phyloP scores from a whole-genome alignment of 2,113 vertebrate species.

The Puntigrus tetrazona region DNA sequence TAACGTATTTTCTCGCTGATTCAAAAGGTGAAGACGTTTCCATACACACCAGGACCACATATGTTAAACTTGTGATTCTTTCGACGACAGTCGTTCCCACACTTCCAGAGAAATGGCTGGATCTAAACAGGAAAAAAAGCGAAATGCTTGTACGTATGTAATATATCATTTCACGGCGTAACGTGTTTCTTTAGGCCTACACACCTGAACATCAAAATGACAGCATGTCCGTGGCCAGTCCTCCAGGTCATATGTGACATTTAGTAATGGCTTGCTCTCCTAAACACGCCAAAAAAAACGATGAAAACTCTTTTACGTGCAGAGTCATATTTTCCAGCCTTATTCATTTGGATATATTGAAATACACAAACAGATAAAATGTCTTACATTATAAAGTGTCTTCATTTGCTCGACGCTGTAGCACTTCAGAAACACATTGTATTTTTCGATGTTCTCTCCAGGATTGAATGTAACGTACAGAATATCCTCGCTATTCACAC shows the following conservation, averaged over 20 bases:
- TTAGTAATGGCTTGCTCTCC: conserved; percentile 55
- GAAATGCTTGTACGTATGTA: too few relatives aligned
- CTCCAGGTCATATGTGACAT: conserved; percentile 58
- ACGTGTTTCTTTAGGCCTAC: neutral
- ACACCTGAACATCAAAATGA: conserved; percentile 66
- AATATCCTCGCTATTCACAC: neutral
- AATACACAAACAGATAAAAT: neutral
- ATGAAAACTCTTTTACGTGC: neutral
- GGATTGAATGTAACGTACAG: conserved; percentile 65
- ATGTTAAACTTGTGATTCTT: neutral
- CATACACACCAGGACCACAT: conserved; percentile 55
- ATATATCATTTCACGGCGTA: neutral
- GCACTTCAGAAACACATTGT: conserved; percentile 62
- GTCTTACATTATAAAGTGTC: conserved; percentile 45
- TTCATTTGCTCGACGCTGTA: accelerated
- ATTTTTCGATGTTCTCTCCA: conserved; percentile 56
- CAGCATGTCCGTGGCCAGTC: conserved; percentile 68
- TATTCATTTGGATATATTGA: neutral
- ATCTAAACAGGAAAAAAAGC: conserved; percentile 64
- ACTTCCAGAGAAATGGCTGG: conserved; percentile 68
- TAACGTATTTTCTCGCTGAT: neutral
- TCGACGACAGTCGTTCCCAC: conserved; percentile 70
- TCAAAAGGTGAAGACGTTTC: neutral
- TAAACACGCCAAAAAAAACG: conserved; percentile 44
- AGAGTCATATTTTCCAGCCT: neutral